phyloP scores from a whole-genome alignment of 92 coral and sea anemone species.

The Palythoa grandiflora region DNA sequence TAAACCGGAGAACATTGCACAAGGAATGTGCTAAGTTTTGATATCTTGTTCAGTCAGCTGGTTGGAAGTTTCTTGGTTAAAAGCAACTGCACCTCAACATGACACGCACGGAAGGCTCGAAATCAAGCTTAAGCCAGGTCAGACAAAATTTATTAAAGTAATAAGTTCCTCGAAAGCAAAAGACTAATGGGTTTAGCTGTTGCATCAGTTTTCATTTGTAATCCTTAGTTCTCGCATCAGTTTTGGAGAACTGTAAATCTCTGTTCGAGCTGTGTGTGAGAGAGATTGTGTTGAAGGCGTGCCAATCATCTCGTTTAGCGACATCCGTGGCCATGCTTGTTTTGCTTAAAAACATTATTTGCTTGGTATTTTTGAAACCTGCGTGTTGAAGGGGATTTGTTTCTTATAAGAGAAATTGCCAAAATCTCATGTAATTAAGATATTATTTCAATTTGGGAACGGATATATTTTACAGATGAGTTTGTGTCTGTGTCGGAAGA shows the following conservation, averaged over 20 bases:
- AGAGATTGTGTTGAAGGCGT: constrained; percentile 25
- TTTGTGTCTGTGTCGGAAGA: constrained; percentile 20
- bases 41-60: not conserved
- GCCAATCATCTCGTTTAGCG: constrained; percentile 22
- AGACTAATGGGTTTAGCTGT: not conserved
- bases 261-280: not conserved
- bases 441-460: constrained; percentile 20
- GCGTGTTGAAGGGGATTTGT: not conserved
- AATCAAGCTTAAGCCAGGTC: constrained; percentile 42
- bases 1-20: not conserved
- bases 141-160: not conserved
- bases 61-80: constrained; percentile 1
- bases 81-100: constrained; percentile 16
- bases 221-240: not conserved
- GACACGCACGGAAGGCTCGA: constrained; percentile 33
- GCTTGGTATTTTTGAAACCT: constrained; percentile 14
- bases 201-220: not conserved
- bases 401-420: not conserved
- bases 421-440: constrained; percentile 10
- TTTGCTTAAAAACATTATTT: constrained; percentile 19
- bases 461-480: constrained; percentile 7
- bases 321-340: not conserved
- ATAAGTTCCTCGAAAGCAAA: not conserved
- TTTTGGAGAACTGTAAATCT: not conserved
- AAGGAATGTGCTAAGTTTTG: constrained; percentile 24